phyloP scores from a whole-genome alignment of 2,888 invertebrate genomes.

The Julus scandinavius region DNA sequence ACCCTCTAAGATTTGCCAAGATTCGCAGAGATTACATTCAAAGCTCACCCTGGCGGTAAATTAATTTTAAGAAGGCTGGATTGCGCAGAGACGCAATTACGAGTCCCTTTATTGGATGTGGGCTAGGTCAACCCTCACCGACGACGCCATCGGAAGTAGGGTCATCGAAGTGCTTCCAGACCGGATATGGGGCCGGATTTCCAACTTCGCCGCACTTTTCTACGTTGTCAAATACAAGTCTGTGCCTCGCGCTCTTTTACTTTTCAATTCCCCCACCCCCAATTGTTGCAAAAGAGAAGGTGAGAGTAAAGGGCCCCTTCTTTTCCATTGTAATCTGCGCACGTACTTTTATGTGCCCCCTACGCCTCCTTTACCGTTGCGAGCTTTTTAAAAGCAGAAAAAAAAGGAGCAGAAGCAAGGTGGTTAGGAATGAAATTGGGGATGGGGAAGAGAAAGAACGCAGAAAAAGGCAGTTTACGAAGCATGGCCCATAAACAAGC shows the following conservation, averaged over 20 bases:
- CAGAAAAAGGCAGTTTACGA: constrained; percentile 38
- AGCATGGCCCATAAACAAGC: constrained; percentile 42
- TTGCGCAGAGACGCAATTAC: neutral
- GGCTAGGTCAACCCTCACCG: neutral
- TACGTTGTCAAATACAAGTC: neutral
- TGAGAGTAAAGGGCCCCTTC: no score
- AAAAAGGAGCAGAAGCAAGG: neutral
- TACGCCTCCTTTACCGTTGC: constrained; percentile 15
- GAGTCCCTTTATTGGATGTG: neutral
- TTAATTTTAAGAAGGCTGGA: neutral
- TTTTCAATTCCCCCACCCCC: neutral
- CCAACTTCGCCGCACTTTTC: neutral
- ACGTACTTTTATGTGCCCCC: constrained; percentile 29
- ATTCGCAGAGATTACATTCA: neutral
- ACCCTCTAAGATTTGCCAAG: no score
- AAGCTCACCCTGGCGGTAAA: neutral
- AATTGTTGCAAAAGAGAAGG: neutral
- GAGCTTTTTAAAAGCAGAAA: neutral
- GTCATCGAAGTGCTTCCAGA: neutral
- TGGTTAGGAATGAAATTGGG: neutral
- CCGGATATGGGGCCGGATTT: neutral
- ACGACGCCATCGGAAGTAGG: neutral
- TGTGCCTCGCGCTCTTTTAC: neutral
- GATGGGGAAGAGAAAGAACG: neutral
- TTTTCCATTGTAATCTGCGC: constrained; percentile 26